Conservation (phyloP, 2,888 invertebrate genomes). For the Alcis repandata region DNA sequence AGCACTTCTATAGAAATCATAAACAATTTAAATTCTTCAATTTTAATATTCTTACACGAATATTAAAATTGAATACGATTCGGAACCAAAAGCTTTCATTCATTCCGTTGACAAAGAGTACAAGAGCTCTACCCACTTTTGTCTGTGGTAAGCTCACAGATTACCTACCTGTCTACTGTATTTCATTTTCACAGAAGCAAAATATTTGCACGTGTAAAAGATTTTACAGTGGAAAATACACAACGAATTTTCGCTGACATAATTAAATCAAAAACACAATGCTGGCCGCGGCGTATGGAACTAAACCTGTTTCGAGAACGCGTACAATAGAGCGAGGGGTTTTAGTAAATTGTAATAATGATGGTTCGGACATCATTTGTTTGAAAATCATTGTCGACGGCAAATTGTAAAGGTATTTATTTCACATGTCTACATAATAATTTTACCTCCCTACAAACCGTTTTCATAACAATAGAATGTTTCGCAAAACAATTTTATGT, state of each 20-base stretch:
- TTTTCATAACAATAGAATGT: too few species aligned
- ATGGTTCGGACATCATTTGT: not conserved
- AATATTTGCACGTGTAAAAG: constrained; percentile 53
- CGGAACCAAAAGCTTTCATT: constrained; percentile 28
- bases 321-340: constrained; percentile 35
- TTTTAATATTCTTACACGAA: not conserved
- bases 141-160: constrained; percentile 35
- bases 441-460: not conserved
- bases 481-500: not conserved
- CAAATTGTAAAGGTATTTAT: constrained; percentile 6
- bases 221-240: constrained; percentile 44
- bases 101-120: constrained; percentile 18
- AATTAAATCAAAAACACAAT: constrained; percentile 49
- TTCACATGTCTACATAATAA: not conserved
- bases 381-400: not conserved
- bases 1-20: not conserved
- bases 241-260: constrained; percentile 36
- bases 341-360: constrained; percentile 16
- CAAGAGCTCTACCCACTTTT: constrained; percentile 31
- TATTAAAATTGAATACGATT: constrained; percentile 61
- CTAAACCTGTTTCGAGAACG: constrained; percentile 36
- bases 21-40: not conserved
- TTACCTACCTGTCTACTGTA: constrained; percentile 32
- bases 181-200: constrained; percentile 37
- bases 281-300: constrained; percentile 30